Base-by-base conservation (phyloP, 64 coral and sea anemone species). In the Orbicella faveolata region DNA sequence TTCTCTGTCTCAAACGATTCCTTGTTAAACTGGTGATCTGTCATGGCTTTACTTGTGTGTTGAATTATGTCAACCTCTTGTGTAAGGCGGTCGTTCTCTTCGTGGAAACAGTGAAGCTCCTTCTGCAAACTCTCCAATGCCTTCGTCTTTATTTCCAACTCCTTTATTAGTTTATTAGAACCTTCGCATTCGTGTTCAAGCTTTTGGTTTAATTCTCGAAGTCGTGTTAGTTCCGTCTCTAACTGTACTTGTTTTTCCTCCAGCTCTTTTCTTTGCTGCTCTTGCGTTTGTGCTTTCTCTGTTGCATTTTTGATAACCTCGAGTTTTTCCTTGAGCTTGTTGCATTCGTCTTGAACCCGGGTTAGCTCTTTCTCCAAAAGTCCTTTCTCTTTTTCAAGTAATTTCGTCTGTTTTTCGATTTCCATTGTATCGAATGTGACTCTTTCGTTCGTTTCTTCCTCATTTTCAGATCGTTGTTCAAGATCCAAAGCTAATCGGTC, bases 171-270 rank as follows among this genome's bases (percentile, higher is more conserved):
- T 53, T 80, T 90, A 54, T 94, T 77, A 10, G 84, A 68, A 76
- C 86, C 88, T 20, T 94, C 88, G 18, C 69, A 90, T 63, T 94
- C 88, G 75, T 39, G 86, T 44, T 83, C 76, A 72, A 66, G 80
- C 23, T 90, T 59, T 21, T 87, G 64, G 16, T 90, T 94, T 74
- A 90, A 64, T 26, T 87, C 65, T 16, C 83, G 62, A 44, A 90
- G 82, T 80, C 70, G 75, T 30, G 90, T 77, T 48, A 55, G 81
- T 2, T 79, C 83, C n/a, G 17, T 23, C 63, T 73, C 34, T 21
- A 94, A 63, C 48, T 90, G 39, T 73, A 90, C 41, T 18, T 90
- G 75, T 61, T 64, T 75, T 75, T 79, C 69, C 54, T 98, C 92
- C 26, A 89, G 54, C 70, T 88, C 68, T 37, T 87, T 84, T 34